Conservation (phyloP, 2,113 vertebrate genomes). For the Platycercus adscitus region DNA sequence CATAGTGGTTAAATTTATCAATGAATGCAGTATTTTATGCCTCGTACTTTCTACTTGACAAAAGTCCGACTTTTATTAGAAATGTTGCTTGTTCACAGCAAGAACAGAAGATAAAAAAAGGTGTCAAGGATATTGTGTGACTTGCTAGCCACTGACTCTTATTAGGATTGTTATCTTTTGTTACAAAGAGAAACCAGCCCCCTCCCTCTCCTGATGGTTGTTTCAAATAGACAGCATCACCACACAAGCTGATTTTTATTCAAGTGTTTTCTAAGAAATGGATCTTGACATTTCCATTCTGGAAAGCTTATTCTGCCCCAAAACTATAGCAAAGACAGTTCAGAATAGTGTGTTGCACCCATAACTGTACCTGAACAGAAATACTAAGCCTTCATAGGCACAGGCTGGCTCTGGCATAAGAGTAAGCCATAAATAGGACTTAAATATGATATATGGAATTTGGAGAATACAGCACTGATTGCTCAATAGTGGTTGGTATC, state of each 20-base stretch:
- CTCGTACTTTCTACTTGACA: neutral
- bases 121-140: neutral
- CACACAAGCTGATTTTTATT: neutral
- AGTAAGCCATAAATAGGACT: neutral
- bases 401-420: neutral
- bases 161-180: neutral
- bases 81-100: neutral
- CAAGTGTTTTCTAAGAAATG: neutral
- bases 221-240: neutral
- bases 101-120: neutral
- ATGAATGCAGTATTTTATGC: neutral
- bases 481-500: slow-evolving; percentile 13
- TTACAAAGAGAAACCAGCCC: neutral
- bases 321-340: neutral
- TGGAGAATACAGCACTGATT: neutral
- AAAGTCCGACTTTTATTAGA: neutral
- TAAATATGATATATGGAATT: neutral
- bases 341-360: neutral
- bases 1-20: neutral
- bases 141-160: neutral
- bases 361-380: neutral
- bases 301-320: neutral
- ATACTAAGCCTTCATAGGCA: neutral
- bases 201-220: neutral
- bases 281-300: neutral